Evolutionary conservation across 2,797 vertebrate genomes (phyloP).

Genomic region (Cyclopterus lumpus): DNA sequence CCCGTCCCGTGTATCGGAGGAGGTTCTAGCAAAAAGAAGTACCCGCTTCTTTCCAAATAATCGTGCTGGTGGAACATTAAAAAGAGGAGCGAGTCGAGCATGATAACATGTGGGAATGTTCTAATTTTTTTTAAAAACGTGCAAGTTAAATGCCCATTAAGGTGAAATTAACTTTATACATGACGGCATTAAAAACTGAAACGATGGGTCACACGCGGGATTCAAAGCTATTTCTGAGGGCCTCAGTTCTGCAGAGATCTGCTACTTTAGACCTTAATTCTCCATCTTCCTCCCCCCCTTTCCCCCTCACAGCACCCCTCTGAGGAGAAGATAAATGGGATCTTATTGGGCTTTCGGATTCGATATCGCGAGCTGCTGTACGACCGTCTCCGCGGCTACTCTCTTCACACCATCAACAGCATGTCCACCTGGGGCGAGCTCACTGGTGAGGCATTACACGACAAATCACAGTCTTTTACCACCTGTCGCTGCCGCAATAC

Average conservation of each 20-base stretch:
- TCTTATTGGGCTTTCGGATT: constrained; percentile 94
- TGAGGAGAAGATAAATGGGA: constrained; percentile 95
- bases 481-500: not conserved
- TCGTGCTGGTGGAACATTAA: not conserved
- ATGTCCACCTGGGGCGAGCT: constrained; percentile 90
- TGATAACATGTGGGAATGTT: constrained; percentile 6
- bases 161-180: constrained; percentile 15
- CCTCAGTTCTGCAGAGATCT: constrained; percentile 11
- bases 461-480: not conserved
- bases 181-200: not conserved
- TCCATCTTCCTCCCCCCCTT: too few species aligned
- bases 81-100: not conserved
- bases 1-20: not conserved
- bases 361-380: constrained; percentile 92
- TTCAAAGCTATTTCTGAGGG: not conserved
- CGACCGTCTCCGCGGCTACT: constrained; percentile 87
- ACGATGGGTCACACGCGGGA: not conserved
- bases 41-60: not conserved
- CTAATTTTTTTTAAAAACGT: not conserved
- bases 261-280: constrained; percentile 1
- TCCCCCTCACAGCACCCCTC: constrained; percentile 83
- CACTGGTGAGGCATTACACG: constrained; percentile 83
- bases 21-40: not conserved
- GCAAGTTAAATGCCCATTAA: constrained; percentile 2
- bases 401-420: constrained; percentile 81